phyloP scores from a whole-genome alignment of 2,113 vertebrate genomes.

The Gavialis gangeticus region DNA sequence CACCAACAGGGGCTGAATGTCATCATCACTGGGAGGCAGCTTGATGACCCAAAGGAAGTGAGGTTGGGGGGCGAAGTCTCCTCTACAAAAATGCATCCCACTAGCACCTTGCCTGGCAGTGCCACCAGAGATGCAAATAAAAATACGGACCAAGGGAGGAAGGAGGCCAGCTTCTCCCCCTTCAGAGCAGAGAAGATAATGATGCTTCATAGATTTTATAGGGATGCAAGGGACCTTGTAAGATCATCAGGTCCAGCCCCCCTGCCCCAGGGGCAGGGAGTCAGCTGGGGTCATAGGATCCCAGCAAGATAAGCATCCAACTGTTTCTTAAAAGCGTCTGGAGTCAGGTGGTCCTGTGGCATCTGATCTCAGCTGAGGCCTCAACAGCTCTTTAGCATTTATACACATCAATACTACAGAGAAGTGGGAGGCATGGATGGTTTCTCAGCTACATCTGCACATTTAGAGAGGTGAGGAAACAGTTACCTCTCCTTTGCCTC shows the following conservation, averaged over 20 bases:
- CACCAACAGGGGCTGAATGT: too few species aligned
- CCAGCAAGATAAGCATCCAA: too few species aligned
- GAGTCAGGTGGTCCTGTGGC: too few species aligned
- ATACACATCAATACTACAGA: background rate
- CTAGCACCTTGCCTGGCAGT: background rate
- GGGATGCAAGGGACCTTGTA: too few species aligned
- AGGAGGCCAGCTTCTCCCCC: background rate
- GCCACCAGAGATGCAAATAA: fast-evolving
- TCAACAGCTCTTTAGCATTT: background rate
- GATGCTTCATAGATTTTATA: too few species aligned
- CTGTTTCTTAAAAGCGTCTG: too few species aligned
- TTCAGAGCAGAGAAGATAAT: background rate
- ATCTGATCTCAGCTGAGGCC: too few species aligned
- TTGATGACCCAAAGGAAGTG: too few species aligned
- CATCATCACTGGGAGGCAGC: too few species aligned
- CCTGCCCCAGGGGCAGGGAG: too few species aligned
- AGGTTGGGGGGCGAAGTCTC: background rate
- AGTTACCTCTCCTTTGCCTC: background rate
- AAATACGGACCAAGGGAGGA: fast-evolving
- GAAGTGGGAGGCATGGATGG: background rate
- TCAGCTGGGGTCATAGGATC: too few species aligned
- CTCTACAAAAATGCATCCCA: background rate
- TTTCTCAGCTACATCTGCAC: background rate
- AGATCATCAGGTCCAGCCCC: too few species aligned
- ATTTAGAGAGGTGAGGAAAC: background rate